Evolutionary conservation across 1,140 invertebrate species (phyloP), one percentile per base, ranked within the genome.

Genomic region (Acromyrmex echinatior): DNA sequence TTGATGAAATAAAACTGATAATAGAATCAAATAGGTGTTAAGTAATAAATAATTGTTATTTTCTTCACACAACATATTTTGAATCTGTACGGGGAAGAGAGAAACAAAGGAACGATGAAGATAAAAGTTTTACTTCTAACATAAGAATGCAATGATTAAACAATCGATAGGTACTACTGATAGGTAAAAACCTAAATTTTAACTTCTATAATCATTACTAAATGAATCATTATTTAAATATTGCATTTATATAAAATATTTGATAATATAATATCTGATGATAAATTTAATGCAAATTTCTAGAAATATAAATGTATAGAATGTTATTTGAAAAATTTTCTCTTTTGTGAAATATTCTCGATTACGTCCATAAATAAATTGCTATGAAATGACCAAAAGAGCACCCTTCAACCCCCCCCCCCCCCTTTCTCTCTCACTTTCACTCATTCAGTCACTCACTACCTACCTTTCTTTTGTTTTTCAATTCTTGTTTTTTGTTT

Each of bases 181-280:
- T 28, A 81, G 49, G 18, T 31, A 39, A 58, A 49, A 76, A 39
- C 39, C 49, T 31, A 77, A 80, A 87, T 87, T 39, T 39, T 39
- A 39, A 39, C 7, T 9, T 25, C 25, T 25, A 25, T 25, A 25
- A 25, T 25, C 25, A 25, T 25, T 25, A 25, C 25, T 25, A 25
- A 25, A 25, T 25, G 25, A 25, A 25, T 35, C 35, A 35, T 35
- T 35, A 35, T 6, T 35, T 25, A 25, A 25, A 35, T 35, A 35
- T 35, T 0, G 35, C 35, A 35, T 6, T 6, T 35, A 35, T 35
- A 6, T 6, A 35, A 6, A 6, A 6, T 35, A 35, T 35, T 35
- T 35, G 6, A 35, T 35, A 35, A 35, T 35, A 35, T 6, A 35
- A 35, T 35, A 35, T 49, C 45, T 60, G 7, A 18, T 60, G 25